Evolutionary conservation across 2,888 invertebrate genomes (phyloP), one percentile per base, ranked within the genome.

Genomic region (Pilophorus perplexus): DNA sequence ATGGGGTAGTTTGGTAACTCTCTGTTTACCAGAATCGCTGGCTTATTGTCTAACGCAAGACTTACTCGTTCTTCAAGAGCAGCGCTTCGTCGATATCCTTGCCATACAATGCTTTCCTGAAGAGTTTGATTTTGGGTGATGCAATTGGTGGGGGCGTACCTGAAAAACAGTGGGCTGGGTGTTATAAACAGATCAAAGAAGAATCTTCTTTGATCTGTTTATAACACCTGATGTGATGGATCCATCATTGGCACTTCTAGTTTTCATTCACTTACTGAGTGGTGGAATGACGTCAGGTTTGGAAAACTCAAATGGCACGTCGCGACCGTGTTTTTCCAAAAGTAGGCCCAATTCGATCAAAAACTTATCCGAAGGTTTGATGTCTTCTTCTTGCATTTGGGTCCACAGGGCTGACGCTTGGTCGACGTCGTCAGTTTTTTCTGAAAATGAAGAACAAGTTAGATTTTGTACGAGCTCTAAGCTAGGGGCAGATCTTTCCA

Each of bases 381-480:
- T 79, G 69, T 85, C 84, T 74, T 93, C 91, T 75, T 93, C 92
- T 77, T 93, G 92, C 79, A 93, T 84, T 73, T 86, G 79, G 0
- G 87, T 90, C 91, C 92, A 92, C 2, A 93, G 78, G 0, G 84
- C 84, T 8, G 90, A 74, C 0, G 89, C 90, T 75, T 89, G 89
- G 52, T 90, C 85, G 0, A 85, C 81, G 73, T 91, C 84, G 40
- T 86, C 80, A 0, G 82, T 81, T 73, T 86, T 85, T 74, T 83
- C 79, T 80, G 66, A 12, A 67, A 54, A 12, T 38, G 14, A 12
- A n/a, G n/a, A n/a, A n/a, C n/a, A n/a, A n/a, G 33, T 10, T 33
- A 33, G 6, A 33, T 10, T 33, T 10, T 33, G 33, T n/a, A n/a
- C n/a, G n/a, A n/a, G n/a, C n/a, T n/a, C n/a, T n/a, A n/a, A n/a